Percentiles rank a stretch among this genome's conserved stretches.
phyloP scores from a whole-genome alignment of 2,113 vertebrate genomes.

The Numenius arquata region DNA sequence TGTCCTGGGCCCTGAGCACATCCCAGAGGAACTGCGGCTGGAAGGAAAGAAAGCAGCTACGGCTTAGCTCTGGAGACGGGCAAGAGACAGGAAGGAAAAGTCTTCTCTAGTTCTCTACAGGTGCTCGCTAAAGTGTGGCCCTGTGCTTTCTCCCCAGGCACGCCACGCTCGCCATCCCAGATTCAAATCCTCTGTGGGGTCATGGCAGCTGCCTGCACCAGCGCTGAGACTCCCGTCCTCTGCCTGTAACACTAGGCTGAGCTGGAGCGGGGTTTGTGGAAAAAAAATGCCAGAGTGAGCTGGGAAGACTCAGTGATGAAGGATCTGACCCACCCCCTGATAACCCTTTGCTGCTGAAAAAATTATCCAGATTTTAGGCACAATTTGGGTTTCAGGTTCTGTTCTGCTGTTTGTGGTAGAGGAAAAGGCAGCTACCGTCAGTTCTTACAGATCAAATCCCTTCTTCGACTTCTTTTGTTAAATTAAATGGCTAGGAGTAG shows the following conservation, averaged over 20 bases:
- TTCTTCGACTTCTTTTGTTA: neutral
- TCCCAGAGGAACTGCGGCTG: constrained; percentile 50
- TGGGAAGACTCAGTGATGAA: neutral
- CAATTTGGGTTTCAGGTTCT: neutral
- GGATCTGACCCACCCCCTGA: neutral
- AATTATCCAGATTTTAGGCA: neutral
- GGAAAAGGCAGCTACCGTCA: neutral
- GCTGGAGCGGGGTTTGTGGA: neutral
- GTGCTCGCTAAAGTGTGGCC: neutral
- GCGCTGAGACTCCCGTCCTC: rapidly evolving
- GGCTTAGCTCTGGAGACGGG: neutral
- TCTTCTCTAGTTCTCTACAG: neutral
- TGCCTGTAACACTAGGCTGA: neutral
- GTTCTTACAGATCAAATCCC: neutral
- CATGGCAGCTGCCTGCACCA: neutral
- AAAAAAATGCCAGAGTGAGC: neutral
- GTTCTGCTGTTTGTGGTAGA: neutral
- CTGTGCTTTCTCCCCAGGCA: rapidly evolving
- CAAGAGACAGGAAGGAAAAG: neutral
- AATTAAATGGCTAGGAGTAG: neutral
- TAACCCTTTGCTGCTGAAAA: neutral
- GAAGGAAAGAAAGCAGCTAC: neutral
- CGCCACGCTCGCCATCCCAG: neutral
- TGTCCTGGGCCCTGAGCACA: neutral
- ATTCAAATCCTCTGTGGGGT: too few species aligned